phyloP scores from a whole-genome alignment of 2,113 vertebrate species.

The Rhodinocichla rosea region DNA sequence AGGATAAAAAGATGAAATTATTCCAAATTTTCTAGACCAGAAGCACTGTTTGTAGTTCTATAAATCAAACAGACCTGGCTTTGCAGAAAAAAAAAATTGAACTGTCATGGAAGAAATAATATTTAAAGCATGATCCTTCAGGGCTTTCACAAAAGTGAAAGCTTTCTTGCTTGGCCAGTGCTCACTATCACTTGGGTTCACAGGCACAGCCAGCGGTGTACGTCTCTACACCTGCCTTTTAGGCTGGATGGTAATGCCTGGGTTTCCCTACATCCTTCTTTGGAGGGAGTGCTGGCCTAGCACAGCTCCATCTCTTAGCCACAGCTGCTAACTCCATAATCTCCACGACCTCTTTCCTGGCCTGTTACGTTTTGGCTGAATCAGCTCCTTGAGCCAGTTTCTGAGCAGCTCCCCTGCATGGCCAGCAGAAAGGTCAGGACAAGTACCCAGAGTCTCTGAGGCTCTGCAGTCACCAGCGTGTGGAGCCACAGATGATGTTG shows the following conservation, averaged over 20 bases:
- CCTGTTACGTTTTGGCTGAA: not conserved
- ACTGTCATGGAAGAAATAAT: not conserved
- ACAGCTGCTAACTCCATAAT: not conserved
- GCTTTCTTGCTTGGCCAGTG: not conserved
- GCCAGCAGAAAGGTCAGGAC: not conserved
- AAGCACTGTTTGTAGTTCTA: not conserved
- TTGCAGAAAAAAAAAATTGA: not conserved
- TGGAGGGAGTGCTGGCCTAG: not conserved
- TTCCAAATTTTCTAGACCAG: not conserved
- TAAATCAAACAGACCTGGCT: not conserved
- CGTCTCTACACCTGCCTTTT: not conserved
- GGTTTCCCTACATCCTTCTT: not conserved
- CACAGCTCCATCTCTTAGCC: not conserved
- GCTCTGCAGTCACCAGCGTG: accelerated
- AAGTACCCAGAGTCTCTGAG: not conserved
- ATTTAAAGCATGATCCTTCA: not conserved
- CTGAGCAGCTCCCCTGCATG: not conserved
- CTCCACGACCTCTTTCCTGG: not conserved
- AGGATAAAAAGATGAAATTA: not conserved
- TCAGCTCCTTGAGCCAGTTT: not conserved
- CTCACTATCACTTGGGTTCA: not conserved
- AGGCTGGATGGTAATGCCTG: not conserved
- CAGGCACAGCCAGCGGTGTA: not conserved
- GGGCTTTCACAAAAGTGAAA: not conserved
- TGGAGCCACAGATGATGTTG: accelerated